phyloP scores from a whole-genome alignment of 2,797 vertebrate genomes.

The Calcarius lapponicus region DNA sequence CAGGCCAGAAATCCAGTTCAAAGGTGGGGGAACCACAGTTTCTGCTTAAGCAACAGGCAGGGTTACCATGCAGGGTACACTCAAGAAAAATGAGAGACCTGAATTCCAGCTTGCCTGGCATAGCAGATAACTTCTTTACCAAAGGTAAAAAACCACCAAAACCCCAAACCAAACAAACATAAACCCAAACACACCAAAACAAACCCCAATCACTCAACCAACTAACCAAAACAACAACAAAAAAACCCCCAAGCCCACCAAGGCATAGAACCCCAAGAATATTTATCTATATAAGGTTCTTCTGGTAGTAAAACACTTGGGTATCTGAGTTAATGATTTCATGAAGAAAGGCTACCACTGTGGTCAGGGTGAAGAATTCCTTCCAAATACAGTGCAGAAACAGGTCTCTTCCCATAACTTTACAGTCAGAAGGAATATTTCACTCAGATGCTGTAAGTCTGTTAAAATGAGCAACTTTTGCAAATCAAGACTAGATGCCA shows the following conservation, averaged over 20 bases:
- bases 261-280: not conserved
- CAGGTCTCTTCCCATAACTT: not conserved
- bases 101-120: not conserved
- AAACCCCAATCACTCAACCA: not conserved
- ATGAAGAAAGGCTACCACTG: not conserved
- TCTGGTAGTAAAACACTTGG: not conserved
- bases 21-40: accelerated
- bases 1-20: not conserved
- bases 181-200: not conserved
- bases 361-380: not conserved
- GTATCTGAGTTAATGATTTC: not conserved
- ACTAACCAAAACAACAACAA: not conserved
- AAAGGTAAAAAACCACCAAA: not conserved
- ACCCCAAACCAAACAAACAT: not conserved
- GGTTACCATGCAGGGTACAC: not conserved
- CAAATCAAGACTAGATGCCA: not conserved
- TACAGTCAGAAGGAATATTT: not conserved
- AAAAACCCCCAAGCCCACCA: not conserved
- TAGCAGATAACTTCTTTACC: not conserved
- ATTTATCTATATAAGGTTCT: not conserved
- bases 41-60: accelerated
- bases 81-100: not conserved
- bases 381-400: not conserved
- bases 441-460: not conserved
- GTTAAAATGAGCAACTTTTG: not conserved